Base-by-base conservation (phyloP, 2,113 vertebrate species). In the Lathamus discolor region DNA sequence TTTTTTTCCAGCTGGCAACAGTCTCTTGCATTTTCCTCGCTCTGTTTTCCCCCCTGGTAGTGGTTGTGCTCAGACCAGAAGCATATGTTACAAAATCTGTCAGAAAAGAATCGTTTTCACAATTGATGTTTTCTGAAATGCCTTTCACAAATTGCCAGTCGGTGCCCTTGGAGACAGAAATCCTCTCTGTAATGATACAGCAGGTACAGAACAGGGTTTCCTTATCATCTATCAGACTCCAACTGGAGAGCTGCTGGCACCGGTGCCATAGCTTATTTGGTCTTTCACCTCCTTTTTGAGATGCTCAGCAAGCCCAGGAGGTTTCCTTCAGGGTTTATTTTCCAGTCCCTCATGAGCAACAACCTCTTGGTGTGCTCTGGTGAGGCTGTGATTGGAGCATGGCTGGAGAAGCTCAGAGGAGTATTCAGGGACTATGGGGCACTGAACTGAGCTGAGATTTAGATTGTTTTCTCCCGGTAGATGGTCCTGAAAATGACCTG, bases 61-160 rank as follows among this genome's bases (percentile, higher is more conserved):
- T 84, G 62, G 31, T 91, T 96, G 92, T 78, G 62, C 39, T 93
- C 69, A 96, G 88, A 72, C 48, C 69, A 89, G 79, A 88, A 90
- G 62, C 27, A 19, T 75, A 82, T 46, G 41, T 33, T 93, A 35
- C 49, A 89, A 86, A 93, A 93, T 91, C 90, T 91, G 62, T 66
- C 83, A 91, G 86, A 80, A 92, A 78, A 92, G 78, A 80, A 83
- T 35, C 64, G 33, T 88, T 94, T 93, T 92, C 48, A 75, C 28
- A 78, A 49, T 35, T 78, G 55, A 8, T 84, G 35, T 68, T 91
- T 92, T 86, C 86, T 59, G 78, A 75, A 95, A 79, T 57, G n/a
- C 62, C 27, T 86, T 93, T 85, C 39, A 59, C 64, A 75, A 29
- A 1, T 19, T 52, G 64, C 73, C 57, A 66, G 44, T 22, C 41